Base-by-base conservation (phyloP, 2,113 vertebrate genomes). In the Anolis sagrei region DNA sequence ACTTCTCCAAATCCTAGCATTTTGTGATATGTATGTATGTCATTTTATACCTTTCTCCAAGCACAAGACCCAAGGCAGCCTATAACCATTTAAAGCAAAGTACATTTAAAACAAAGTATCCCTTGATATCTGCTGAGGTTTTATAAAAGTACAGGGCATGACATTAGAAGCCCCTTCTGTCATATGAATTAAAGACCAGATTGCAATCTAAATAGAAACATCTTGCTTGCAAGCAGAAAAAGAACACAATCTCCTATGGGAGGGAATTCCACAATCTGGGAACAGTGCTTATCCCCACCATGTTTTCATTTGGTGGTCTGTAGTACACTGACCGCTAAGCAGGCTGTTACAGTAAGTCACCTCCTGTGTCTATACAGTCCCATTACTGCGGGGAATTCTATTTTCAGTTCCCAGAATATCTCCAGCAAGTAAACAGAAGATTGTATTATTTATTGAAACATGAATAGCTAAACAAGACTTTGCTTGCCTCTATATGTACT, bases 361-460 rank as follows among this genome's bases (percentile, higher is more conserved):
- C 66, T 76, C 79, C 87, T 10, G 0, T 36, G 80, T 79, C 88
- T 0, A 0, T 34, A 68, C 54, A 64, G 61, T 21, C 48, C 64
- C 21, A 21, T 70, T 25, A 81, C 54, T 70, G n/a, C 25, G 54
- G 16, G 62, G 58, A 25, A 68, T 8, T 8, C 13, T 8, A 66
- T 76, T 89, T 29, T 18, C 76, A 54, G 19, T 49, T 32, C 25
- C 44, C n/a, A 69, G 68, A 62, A 82, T 75, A n/a, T 85, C 80
- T 27, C 81, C 86, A 92, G 61, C 88, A 85, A 88, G 69, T 7
- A 0, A 79, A 90, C 89, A 87, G 91, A 90, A 84, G 85, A n/a
- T n/a, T n/a, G 0, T 9, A 80, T 91, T 93, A 89, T 91, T 85
- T 73, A 90, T 89, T 79, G 76, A 89, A 88, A 82, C 79, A 39